Evolutionary conservation across 2,888 invertebrate species (phyloP).

Genomic region (Scaptomyza reducta): DNA sequence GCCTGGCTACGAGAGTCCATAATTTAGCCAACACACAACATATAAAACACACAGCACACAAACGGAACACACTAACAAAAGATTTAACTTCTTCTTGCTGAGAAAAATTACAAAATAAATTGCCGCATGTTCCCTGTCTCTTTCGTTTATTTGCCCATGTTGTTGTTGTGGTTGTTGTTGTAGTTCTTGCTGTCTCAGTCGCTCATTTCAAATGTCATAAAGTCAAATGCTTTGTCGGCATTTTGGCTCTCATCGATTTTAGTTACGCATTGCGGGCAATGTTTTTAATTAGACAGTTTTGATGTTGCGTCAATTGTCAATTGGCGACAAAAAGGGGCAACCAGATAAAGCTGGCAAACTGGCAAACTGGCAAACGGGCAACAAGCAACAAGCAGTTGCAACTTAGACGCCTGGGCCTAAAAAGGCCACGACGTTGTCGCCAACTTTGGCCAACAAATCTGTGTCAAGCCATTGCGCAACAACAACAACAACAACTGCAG

Average conservation of each 20-base stretch:
- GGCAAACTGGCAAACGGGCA: slow-evolving; percentile 5
- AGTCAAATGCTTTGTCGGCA: slow-evolving; percentile 78
- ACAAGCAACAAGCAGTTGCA: slow-evolving; percentile 20
- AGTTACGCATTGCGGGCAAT: slow-evolving; percentile 75
- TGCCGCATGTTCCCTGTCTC: slow-evolving; percentile 42
- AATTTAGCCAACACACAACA: slow-evolving; percentile 66
- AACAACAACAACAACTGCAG: slow-evolving; percentile 28
- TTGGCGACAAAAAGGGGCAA: slow-evolving; percentile 62
- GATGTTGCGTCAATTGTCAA: slow-evolving; percentile 80
- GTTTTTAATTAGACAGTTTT: slow-evolving; percentile 79
- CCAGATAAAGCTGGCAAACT: slow-evolving; percentile 36
- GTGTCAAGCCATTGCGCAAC: slow-evolving; percentile 75
- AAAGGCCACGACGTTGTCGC: slow-evolving; percentile 78
- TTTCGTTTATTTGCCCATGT: slow-evolving; percentile 8
- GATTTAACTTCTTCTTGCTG: slow-evolving; percentile 32
- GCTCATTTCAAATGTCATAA: slow-evolving; percentile 70
- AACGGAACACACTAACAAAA: slow-evolving; percentile 22
- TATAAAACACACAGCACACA: not conserved
- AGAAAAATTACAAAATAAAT: slow-evolving; percentile 79
- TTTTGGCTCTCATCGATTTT: slow-evolving; percentile 62
- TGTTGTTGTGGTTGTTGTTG: not conserved
- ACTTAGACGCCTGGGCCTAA: slow-evolving; percentile 74
- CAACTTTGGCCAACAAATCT: slow-evolving; percentile 78
- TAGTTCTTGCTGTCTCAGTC: slow-evolving; percentile 14
- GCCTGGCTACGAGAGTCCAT: slow-evolving; percentile 66